Percentiles rank a stretch among this genome's conserved stretches.
Evolutionary conservation across 2,797 vertebrate genomes (phyloP).

Genomic region (Xerus rutilus): DNA sequence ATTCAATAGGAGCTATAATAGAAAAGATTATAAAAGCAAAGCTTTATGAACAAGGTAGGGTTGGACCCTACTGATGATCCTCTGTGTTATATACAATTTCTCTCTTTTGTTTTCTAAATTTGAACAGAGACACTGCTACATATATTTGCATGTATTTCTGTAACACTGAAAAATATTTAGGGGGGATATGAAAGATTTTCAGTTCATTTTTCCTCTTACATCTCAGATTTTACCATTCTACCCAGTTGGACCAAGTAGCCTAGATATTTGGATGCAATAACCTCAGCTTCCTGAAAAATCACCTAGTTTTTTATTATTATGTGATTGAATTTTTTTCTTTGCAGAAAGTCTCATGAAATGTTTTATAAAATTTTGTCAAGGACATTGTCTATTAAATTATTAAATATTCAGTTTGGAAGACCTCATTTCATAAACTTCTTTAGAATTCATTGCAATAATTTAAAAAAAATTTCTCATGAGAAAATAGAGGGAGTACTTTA

Average conservation of each 20-base stretch:
- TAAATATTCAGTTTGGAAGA: not conserved
- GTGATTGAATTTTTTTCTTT: not conserved
- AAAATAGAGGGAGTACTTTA: too few species aligned
- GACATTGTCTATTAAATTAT: not conserved
- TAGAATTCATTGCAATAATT: not conserved
- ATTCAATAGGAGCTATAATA: not conserved
- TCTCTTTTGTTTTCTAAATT: slow-evolving; percentile 1
- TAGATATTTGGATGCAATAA: slow-evolving; percentile 42
- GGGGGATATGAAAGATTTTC: not conserved
- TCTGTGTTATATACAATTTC: not conserved
- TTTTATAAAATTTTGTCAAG: slow-evolving; percentile 12
- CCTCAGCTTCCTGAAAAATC: slow-evolving; percentile 12
- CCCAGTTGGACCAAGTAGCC: not conserved
- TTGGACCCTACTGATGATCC: not conserved
- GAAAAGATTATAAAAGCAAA: not conserved
- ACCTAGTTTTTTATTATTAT: not conserved
- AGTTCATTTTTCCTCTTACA: not conserved
- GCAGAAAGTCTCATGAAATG: not conserved
- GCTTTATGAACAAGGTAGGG: not conserved
- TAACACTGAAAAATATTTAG: slow-evolving; percentile 24
- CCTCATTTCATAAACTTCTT: not conserved
- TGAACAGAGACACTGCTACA: not conserved
- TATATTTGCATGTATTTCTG: not conserved
- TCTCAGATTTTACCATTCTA: not conserved
- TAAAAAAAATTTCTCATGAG: not conserved